Evolutionary conservation across 2,797 vertebrate species (phyloP).

Genomic region (Sebastiscus tertius): DNA sequence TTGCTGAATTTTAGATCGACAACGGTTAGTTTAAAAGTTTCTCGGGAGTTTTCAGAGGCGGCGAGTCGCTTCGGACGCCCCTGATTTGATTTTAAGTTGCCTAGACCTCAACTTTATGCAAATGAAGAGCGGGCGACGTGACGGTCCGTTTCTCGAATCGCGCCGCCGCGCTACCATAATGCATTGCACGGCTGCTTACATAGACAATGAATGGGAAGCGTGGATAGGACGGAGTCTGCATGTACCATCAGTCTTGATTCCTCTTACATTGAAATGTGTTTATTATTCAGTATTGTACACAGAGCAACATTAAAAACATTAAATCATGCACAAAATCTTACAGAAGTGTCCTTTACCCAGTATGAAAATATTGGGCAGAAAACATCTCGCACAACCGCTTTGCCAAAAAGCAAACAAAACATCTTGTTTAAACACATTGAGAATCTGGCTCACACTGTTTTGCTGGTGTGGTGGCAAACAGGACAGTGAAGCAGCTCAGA

Average conservation of each 20-base stretch:
- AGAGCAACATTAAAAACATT: neutral
- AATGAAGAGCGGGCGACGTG: too few relatives aligned
- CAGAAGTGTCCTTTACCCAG: neutral
- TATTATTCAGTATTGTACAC: neutral
- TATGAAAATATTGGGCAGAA: neutral
- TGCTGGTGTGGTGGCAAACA: constrained; percentile 31
- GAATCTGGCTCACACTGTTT: constrained; percentile 15
- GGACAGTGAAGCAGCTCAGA: constrained; percentile 56
- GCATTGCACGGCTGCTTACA: too few relatives aligned
- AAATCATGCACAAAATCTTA: neutral
- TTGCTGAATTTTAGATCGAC: too few relatives aligned
- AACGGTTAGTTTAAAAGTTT: too few relatives aligned
- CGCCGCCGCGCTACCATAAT: accelerated
- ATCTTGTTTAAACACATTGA: constrained; percentile 35
- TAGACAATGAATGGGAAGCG: too few relatives aligned
- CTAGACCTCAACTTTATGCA: too few relatives aligned
- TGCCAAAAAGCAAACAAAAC: constrained; percentile 16
- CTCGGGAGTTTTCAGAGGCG: too few relatives aligned
- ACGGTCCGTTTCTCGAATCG: too few relatives aligned
- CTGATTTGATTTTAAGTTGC: too few relatives aligned
- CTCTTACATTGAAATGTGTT: neutral
- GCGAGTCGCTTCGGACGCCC: too few relatives aligned
- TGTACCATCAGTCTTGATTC: neutral
- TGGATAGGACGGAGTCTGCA: too few relatives aligned
- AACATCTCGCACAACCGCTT: neutral